Base-by-base conservation (phyloP, 2,888 invertebrate species). In the Drosophila multiciliata region DNA sequence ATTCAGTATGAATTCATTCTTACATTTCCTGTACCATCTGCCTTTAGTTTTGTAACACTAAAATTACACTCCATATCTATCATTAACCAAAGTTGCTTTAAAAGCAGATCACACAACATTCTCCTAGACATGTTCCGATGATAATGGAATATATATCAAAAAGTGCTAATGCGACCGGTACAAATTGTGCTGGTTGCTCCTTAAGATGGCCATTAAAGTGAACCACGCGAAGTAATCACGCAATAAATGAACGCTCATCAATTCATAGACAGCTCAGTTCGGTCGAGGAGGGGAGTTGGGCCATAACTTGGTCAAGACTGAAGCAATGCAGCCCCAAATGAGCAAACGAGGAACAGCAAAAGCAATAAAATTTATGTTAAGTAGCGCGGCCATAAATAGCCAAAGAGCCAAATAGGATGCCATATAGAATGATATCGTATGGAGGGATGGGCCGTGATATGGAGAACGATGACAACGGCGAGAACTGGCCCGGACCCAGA, bases 361-460 rank as follows among this genome's bases (percentile, higher is more conserved):
- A 73, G 90, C 85, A 85, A 85, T 89, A 89, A 85, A 85, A 85
- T 85, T 85, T 85, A 85, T 89, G 85, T 88, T 85, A 85, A 85
- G 85, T 85, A 85, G 85, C 90, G 72, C 89, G 67, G 69, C 85
- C 85, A 89, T 85, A 85, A 85, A 85, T 85, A 85, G 85, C 90
- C 88, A 78, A 78, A 71, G 78, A 78, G 75, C 72, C 77, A 67
- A 71, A 79, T 81, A 73, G 81, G 73, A 66, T 57, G 75, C 35
- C 32, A 35, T 45, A 35, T 38, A 55, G 70, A 69, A 63, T 65
- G 66, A 58, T 48, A 36, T 23, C 17, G 54, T 20, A 57, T 65
- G 36, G 80, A 35, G 65, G 75, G 78, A 53, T 59, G 75, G 74
- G 36, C 76, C 59, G 72, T 45, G 79, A 78, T 65, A 75, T 74